Base-by-base conservation (phyloP, 1,140 invertebrate genomes). In the Drosophila kepulauana region DNA sequence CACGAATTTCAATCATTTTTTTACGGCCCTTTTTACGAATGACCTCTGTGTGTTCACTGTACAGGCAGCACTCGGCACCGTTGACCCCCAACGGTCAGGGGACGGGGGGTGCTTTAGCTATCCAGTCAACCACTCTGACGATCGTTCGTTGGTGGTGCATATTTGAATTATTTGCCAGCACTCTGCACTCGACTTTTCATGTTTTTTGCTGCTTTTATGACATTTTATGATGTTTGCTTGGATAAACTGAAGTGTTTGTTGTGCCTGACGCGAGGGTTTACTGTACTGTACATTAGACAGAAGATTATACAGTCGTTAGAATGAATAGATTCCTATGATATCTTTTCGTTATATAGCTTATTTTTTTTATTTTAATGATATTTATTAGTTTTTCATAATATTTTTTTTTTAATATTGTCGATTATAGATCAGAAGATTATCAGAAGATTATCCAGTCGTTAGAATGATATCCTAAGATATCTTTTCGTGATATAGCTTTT, bases 41-140 rank as follows among this genome's bases (percentile, higher is more conserved):
- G 85, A 87, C 84, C 85, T 84, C 73, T 52, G 51, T 57, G 51
- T 25, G 20, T 25, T 25, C 20, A 25, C 20, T 25, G 20, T 64
- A 58, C 49, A 16, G 58, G 15, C 51, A 52, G 28, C 51, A n/a
- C 51, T 73, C 51, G 10, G 30, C 30, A 13, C 51, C 65, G 69
- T 75, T 87, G 84, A 87, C 84, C 84, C 76, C 80, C 82, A 70
- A 78, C 66, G 33, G 61, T 8, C 62, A 46, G 49, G 11, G 46
- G 16, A 11, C 41, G 73, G 78, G 58, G 63, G 79, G 70, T 59
- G 45, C 15, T 8, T 61, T 58, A 56, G 63, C 52, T 81, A 69
- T 78, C 20, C 20, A 25, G 79, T 82, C 79, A 82, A 80, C 73
- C 16, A 35, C 57, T 54, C 11, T n/a, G 41, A 13, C 41, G 35